Base-by-base conservation (phyloP, 53 echinoderm and acorn worm genomes). In the Paracentrotus lividus region DNA sequence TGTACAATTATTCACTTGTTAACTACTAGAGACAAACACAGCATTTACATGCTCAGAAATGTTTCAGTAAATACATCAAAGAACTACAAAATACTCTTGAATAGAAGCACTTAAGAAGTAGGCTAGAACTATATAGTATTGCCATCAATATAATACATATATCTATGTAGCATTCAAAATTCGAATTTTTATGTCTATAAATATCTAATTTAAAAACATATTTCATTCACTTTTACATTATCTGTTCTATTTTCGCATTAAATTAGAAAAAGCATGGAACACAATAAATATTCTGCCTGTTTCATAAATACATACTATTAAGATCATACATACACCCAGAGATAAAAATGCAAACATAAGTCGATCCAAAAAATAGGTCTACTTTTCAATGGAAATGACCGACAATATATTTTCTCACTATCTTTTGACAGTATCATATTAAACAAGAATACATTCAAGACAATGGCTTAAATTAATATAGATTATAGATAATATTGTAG, bases 71-170 rank as follows among this genome's bases (percentile, higher is more conserved):
- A 72, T 36, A 14, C 47, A 81, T 81, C 47, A 81, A 81, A 81
- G 10, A 47, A 81, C 81, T 81, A 81, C 81, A 81, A 81, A 81
- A 81, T 47, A 81, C 47, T 43, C 23, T 77, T 47, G 49, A 81
- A 81, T 12, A 81, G 81, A 81, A 81, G 81, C 81, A 81, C 81
- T 81, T 81, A n/a, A 81, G n/a, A n/a, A 47, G 47, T 81, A 47
- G 47, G 81, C 1, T 81, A 81, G 47, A 81, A 72, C 33, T 21
- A n/a, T 49, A 20, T 47, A n/a, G 81, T 81, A 81, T 81, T 81
- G 81, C 81, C 81, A 81, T 81, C 47, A 45, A 81, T 36, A 36
- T 45, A 24, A 47, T 27, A 81, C 38, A 38, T 23, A 76, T 76
- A 76, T 76, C 36, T 18, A n/a, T n/a, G 76, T 36, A 76, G 23